Base-by-base conservation (phyloP, 2,797 vertebrate genomes). In the Spheniscus humboldti region DNA sequence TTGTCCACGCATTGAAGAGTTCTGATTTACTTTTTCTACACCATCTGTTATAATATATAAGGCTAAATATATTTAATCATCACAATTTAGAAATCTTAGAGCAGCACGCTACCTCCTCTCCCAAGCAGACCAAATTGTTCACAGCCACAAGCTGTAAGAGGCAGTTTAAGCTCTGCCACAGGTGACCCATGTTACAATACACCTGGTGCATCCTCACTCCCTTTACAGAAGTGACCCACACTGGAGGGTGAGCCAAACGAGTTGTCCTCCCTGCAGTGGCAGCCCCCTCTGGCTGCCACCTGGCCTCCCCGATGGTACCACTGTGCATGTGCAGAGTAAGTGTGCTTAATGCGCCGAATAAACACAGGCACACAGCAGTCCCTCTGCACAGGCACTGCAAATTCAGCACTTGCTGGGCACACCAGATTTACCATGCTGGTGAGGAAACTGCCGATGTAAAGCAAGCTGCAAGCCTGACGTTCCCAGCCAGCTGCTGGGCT, bases 281-380 rank as follows among this genome's bases (percentile, higher is more conserved):
- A 62, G 57, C 11, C 53, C 45, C 35, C n/a, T 23, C 60, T 33
- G 24, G 31, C 48, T 92, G 35, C 25, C 50, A 53, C 47, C 53
- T 43, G 22, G 45, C 25, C 57, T 43, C 37, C 13, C 22, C 3
- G 0, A 20, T 5, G 10, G 16, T 5, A 41, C 7, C 6, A 8
- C 10, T 2, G 6, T 25, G 59, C 4, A 1, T 7, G 23, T 10
- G 60, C 56, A 45, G 47, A 47, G 12, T 16, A 53, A 50, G 25
- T 3, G 53, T 7, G 30, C 24, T 69, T 25, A 10, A 14, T 2
- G 17, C 9, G 43, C 47, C 6, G 1, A 64, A n/a, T 25, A 48
- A 48, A 62, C 41, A 10, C 7, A 6, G 0, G 2, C 2, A 3
- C 25, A 6, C 56, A 47, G 92, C 45, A 33, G 69, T 2, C 2